Percentiles rank a stretch among this genome's conserved stretches.
phyloP scores from a whole-genome alignment of 1,140 invertebrate species.

The Drosophila orena region DNA sequence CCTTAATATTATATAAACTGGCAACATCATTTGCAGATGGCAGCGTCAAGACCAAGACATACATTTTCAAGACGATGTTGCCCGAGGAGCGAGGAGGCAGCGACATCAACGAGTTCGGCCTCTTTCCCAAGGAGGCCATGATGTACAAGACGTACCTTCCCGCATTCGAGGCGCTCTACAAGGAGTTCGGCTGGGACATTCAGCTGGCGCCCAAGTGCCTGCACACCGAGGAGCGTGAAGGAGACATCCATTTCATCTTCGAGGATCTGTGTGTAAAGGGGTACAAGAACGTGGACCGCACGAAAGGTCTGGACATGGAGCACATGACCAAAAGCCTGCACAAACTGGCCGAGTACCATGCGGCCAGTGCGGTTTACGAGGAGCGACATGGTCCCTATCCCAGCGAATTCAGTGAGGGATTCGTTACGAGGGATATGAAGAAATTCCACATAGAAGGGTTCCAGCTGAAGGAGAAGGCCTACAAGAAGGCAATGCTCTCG shows the following conservation, averaged over 20 bases:
- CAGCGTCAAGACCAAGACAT: constrained; percentile 40
- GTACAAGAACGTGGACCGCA: constrained; percentile 83
- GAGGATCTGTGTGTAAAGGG: constrained; percentile 53
- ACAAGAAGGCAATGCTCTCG: constrained; percentile 54
- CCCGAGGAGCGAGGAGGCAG: constrained; percentile 49
- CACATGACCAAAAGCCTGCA: constrained; percentile 85
- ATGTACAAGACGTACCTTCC: constrained; percentile 57
- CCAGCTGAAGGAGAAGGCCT: constrained; percentile 15
- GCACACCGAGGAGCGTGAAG: constrained; percentile 42
- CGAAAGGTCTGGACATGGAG: constrained; percentile 85
- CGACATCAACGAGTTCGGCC: constrained; percentile 22
- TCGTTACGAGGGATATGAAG: constrained; percentile 23
- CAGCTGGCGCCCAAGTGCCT: constrained; percentile 69
- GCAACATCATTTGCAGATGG: constrained; percentile 31
- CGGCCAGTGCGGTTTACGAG: constrained; percentile 81
- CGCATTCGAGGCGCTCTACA: constrained; percentile 48
- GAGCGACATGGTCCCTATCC: constrained; percentile 60
- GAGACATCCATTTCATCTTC: constrained; percentile 62
- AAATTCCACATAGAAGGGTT: constrained; percentile 36
- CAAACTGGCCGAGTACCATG: constrained; percentile 87
- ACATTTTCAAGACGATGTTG: constrained; percentile 63
- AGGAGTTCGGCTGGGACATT: constrained; percentile 52
- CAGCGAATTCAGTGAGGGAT: constrained; percentile 59
- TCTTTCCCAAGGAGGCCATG: constrained; percentile 57
- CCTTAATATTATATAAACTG: too few relatives aligned